phyloP scores from a whole-genome alignment of 2,797 vertebrate species.

The Mormyrops boulengeri region DNA sequence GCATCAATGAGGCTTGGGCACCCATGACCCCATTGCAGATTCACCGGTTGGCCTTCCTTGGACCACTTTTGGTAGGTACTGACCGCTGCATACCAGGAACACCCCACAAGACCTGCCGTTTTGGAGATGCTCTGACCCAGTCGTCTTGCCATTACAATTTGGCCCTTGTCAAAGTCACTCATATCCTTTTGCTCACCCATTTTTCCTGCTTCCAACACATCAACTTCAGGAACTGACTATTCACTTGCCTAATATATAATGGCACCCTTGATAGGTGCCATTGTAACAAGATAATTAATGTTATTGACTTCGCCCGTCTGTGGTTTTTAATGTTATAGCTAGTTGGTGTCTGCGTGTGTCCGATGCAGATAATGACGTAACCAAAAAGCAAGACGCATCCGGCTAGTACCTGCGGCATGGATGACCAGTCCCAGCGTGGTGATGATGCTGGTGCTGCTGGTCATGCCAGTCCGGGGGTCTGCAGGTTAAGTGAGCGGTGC shows the following conservation, averaged over 20 bases:
- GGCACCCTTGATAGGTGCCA: background rate
- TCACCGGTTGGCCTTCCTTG: background rate
- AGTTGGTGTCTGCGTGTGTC: background rate
- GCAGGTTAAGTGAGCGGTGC: constrained; percentile 27
- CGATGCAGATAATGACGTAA: background rate
- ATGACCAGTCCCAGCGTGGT: constrained; percentile 58
- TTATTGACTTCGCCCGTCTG: background rate
- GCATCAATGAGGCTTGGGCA: background rate
- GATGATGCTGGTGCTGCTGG: constrained; percentile 47
- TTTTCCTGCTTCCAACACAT: background rate
- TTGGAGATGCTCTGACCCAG: background rate
- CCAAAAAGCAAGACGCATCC: background rate
- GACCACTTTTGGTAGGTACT: background rate
- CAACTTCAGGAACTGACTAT: background rate
- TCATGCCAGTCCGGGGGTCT: constrained; percentile 45
- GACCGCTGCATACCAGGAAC: background rate
- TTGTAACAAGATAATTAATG: background rate
- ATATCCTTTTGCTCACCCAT: background rate
- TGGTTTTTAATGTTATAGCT: background rate
- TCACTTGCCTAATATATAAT: background rate
- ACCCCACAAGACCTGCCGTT: background rate
- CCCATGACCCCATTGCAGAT: background rate
- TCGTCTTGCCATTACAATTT: background rate
- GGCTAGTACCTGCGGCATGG: constrained; percentile 55
- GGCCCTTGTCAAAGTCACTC: background rate